These are phyloP conservation scores for Streptopelia turtur DNA, from an alignment of 2,797 vertebrate genomes.

Conservation along the genomic window DNA sequence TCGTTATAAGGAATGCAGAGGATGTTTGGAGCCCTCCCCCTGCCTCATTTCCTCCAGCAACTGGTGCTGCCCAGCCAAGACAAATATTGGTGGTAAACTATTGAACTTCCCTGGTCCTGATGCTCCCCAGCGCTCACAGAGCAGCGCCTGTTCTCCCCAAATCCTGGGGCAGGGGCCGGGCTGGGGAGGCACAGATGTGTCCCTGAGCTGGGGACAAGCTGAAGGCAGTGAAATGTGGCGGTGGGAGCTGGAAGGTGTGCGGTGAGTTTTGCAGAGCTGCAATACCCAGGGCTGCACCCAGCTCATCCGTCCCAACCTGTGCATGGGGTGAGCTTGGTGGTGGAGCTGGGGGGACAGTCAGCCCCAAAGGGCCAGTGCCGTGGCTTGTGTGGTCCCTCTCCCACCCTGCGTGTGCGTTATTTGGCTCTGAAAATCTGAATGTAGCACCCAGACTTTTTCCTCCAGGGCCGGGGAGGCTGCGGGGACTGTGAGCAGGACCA, in stretches of 20 bases:
- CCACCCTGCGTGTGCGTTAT: accelerated
- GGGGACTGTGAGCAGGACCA: accelerated
- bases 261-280: neutral
- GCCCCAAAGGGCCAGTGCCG: accelerated
- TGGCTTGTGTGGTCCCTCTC: neutral
- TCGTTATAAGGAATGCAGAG: slow-evolving; percentile 9
- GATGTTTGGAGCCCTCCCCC: slow-evolving; percentile 64
- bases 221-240: accelerated
- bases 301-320: neutral
- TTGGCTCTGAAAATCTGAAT: neutral
- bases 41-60: slow-evolving; percentile 48
- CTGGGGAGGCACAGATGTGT: neutral
- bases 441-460: accelerated
- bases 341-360: neutral
- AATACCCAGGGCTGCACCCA: neutral
- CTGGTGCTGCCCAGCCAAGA: slow-evolving; percentile 1
- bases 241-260: neutral
- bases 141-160: slow-evolving; percentile 31
- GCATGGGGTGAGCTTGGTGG: neutral
- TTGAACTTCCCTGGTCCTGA: slow-evolving; percentile 55
- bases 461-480: accelerated
- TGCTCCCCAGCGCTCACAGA: neutral
- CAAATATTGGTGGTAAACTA: slow-evolving; percentile 64
- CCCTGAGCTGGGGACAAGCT: neutral
- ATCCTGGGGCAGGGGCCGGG: neutral